Evolutionary conservation across 2,888 invertebrate genomes (phyloP).

Genomic region (Siphonodentalium dalli): DNA sequence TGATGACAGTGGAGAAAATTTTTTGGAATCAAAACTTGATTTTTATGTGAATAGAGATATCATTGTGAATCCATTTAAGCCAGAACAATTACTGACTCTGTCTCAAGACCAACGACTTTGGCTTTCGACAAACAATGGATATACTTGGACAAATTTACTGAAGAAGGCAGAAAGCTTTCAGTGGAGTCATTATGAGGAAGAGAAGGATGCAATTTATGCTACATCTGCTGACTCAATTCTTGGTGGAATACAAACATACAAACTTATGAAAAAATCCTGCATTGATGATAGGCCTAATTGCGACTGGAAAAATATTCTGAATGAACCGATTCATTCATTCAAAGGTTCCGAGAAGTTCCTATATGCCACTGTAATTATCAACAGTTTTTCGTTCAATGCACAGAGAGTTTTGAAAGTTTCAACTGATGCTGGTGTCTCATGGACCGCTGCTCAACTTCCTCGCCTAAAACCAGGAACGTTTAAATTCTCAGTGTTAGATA

Average conservation of each 20-base stretch:
- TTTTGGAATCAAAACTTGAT: no score
- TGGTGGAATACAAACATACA: no score
- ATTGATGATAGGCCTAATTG: slow-evolving; percentile 3
- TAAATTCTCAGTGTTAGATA: slow-evolving; percentile 63
- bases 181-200: no score
- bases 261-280: slow-evolving; percentile 6
- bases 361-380: slow-evolving; percentile 54
- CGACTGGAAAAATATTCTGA: slow-evolving; percentile 34
- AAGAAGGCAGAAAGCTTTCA: slow-evolving; percentile 10
- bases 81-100: no score
- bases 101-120: no score
- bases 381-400: slow-evolving; percentile 32
- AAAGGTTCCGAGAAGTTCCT: slow-evolving; percentile 57
- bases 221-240: no score
- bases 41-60: no score
- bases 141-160: slow-evolving; percentile 23
- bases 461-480: slow-evolving; percentile 55
- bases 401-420: slow-evolving; percentile 56
- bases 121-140: no score
- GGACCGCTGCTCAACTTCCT: slow-evolving; percentile 58
- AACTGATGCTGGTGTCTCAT: slow-evolving; percentile 52
- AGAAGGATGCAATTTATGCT: no score
- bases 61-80: no score
- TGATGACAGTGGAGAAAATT: no score
- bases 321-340: slow-evolving; percentile 45